Conservation (phyloP, 2,888 invertebrate genomes). For the Idaea dimidiata region DNA sequence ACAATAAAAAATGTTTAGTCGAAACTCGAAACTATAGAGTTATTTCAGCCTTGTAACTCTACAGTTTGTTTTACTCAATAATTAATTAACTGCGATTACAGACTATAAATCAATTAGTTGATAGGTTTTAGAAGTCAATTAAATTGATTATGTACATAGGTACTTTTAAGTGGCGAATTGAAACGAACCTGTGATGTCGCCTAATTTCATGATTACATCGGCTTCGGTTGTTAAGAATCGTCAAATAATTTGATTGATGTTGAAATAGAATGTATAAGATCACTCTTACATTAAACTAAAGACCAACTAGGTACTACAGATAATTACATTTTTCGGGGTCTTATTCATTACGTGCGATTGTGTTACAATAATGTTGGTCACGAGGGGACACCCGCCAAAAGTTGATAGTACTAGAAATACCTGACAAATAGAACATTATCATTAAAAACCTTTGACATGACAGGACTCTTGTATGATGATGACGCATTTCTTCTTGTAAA, state of each 20-base stretch:
- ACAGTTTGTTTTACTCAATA: constrained; percentile 27
- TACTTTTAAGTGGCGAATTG: background rate
- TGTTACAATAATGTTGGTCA: no score
- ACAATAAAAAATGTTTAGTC: constrained; percentile 24
- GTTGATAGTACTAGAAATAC: no score
- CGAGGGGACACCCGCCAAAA: no score
- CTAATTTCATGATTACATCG: background rate
- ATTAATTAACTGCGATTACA: constrained; percentile 7
- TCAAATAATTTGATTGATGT: background rate
- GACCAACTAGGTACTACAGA: no score
- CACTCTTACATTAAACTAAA: background rate
- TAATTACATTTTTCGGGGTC: no score
- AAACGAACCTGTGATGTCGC: background rate
- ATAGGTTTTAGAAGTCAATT: background rate
- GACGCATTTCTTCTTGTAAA: no score
- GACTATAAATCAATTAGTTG: background rate
- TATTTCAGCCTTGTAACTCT: constrained; percentile 27
- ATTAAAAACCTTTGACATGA: no score
- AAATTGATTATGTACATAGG: background rate
- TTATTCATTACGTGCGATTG: no score
- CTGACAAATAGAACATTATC: no score
- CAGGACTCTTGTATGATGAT: no score
- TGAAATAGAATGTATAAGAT: background rate
- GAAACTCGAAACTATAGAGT: constrained; percentile 34
- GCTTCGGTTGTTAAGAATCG: background rate